Evolutionary conservation across 2,797 vertebrate species (phyloP).

Genomic region (Leucoraja ocellata): DNA sequence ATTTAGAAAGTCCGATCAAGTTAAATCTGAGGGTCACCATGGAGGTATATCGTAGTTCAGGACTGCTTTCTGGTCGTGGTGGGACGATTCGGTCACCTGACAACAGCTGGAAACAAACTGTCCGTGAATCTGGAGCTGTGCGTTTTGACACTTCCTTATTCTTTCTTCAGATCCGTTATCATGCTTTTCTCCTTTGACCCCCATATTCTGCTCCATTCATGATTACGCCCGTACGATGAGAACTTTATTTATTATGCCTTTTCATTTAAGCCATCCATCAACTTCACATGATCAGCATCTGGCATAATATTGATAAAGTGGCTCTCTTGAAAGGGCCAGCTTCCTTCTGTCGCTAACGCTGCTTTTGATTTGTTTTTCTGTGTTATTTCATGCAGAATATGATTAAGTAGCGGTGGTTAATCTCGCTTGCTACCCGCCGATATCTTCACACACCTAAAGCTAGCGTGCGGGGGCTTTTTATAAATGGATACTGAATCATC

Average conservation of each 20-base stretch:
- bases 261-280: background rate
- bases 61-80: too few relatives aligned
- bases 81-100: too few relatives aligned
- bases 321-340: background rate
- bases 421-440: background rate
- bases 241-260: background rate
- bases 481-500: background rate
- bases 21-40: too few relatives aligned
- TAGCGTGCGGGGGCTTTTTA: background rate
- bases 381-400: background rate
- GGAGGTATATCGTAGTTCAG: too few relatives aligned
- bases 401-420: background rate
- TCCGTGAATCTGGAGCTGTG: too few relatives aligned
- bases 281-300: background rate
- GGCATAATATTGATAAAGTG: background rate
- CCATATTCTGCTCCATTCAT: background rate
- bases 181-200: background rate
- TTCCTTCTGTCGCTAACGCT: background rate
- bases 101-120: too few relatives aligned
- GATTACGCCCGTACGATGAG: background rate
- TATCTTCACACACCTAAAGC: background rate
- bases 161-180: background rate
- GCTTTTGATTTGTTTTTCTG: background rate
- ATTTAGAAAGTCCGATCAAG: too few relatives aligned
- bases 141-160: too few relatives aligned